Conservation (phyloP, 2,113 vertebrate genomes). For the Leucoraja erinaceus region DNA sequence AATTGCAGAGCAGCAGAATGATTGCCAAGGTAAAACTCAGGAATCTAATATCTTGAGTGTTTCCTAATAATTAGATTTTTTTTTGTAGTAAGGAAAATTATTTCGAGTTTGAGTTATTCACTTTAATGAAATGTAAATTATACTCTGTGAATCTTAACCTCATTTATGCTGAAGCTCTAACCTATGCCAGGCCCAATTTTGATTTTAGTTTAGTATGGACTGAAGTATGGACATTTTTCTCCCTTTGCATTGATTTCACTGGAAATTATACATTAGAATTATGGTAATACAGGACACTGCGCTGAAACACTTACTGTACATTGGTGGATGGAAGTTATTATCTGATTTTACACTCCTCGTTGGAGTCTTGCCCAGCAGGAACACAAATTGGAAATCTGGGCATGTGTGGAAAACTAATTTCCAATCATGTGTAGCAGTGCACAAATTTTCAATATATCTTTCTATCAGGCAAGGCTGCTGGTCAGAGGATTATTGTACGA, state of each 20-base stretch:
- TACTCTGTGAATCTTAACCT: background rate
- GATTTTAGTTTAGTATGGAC: background rate
- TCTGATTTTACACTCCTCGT: background rate
- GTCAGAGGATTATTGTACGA: background rate
- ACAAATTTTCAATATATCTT: slow-evolving; percentile 28
- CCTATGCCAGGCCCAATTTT: background rate
- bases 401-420: slow-evolving; percentile 16
- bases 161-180: background rate
- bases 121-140: slow-evolving; percentile 3
- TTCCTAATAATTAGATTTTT: slow-evolving; percentile 14
- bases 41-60: slow-evolving; percentile 28
- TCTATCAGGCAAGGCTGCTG: background rate
- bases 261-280: background rate
- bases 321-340: background rate
- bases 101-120: slow-evolving; percentile 6
- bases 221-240: background rate
- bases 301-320: background rate
- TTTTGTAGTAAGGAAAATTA: slow-evolving; percentile 17
- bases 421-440: slow-evolving; percentile 4
- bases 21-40: background rate
- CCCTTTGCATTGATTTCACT: background rate
- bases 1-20: background rate
- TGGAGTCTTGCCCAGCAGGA: background rate
- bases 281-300: background rate
- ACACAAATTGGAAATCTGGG: slow-evolving; percentile 24